Conservation (phyloP, 2,797 vertebrate species). For the Varecia variegata region DNA sequence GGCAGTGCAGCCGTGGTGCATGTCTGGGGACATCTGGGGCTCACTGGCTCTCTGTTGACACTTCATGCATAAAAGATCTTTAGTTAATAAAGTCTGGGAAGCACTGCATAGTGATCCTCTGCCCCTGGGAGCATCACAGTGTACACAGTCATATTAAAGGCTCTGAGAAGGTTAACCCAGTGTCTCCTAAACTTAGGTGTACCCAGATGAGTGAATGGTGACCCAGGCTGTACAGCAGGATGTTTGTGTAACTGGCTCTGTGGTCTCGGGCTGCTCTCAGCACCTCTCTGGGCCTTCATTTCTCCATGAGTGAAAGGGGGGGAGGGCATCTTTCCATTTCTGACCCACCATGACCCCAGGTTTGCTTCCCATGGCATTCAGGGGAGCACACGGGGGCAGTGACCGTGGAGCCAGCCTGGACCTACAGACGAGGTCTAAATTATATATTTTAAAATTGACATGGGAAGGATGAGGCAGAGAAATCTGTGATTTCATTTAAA, state of each 20-base stretch:
- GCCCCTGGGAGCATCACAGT: too few species aligned
- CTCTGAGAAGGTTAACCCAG: neutral
- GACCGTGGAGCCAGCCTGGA: neutral
- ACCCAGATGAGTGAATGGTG: too few species aligned
- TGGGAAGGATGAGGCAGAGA: neutral
- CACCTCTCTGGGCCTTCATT: neutral
- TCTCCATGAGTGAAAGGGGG: neutral
- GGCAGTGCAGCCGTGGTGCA: rapidly evolving
- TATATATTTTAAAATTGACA: neutral
- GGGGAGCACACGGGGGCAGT: rapidly evolving
- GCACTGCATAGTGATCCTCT: too few species aligned
- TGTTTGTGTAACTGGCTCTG: neutral
- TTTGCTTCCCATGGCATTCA: neutral
- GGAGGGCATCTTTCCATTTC: neutral
- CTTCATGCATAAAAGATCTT: neutral
- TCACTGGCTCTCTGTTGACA: neutral
- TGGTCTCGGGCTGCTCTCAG: neutral
- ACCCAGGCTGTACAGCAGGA: neutral
- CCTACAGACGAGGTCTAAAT: neutral
- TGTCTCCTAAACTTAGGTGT: neutral
- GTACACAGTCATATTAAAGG: neutral
- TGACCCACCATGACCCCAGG: neutral
- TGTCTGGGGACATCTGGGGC: neutral
- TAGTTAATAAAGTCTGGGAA: neutral
- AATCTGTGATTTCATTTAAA: neutral